These are phyloP conservation scores for Uloborus plumipes DNA, from an alignment of 2,888 invertebrate species.

Conservation along the genomic window DNA sequence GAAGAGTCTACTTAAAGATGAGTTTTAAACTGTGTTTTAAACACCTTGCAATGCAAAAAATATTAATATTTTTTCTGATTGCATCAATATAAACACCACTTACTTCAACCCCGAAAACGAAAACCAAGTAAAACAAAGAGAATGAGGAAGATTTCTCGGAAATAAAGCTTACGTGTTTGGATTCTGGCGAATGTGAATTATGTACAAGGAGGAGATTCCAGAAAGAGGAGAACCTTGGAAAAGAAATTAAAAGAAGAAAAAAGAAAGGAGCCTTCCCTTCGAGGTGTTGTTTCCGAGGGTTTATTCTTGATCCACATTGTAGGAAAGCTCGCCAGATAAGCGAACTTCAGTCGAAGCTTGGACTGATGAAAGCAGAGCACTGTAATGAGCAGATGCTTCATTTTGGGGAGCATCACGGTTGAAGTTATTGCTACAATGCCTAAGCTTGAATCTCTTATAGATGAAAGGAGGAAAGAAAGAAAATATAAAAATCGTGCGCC, in stretches of 20 bases:
- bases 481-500: background rate
- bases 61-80: too few relatives aligned
- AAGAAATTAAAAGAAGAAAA: constrained; percentile 21
- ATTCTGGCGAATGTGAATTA: constrained; percentile 51
- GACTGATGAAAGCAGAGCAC: constrained; percentile 31
- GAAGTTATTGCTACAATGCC: too few relatives aligned
- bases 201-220: constrained; percentile 48
- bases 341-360: constrained; percentile 27
- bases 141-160: constrained; percentile 15
- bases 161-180: constrained; percentile 51
- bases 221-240: constrained; percentile 33
- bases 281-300: constrained; percentile 41
- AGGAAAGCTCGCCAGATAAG: constrained; percentile 24
- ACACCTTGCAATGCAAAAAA: too few relatives aligned
- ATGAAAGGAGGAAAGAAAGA: background rate
- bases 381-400: constrained; percentile 46
- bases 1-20: too few relatives aligned
- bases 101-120: too few relatives aligned
- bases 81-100: too few relatives aligned
- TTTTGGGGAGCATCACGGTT: constrained; percentile 4
- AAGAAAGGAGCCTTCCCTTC: constrained; percentile 4
- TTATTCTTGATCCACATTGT: constrained; percentile 30
- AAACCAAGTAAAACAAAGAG: constrained; percentile 17
- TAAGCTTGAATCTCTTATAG: background rate
- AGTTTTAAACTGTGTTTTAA: too few relatives aligned